Evolutionary conservation across 1,140 invertebrate species (phyloP).

Genomic region (Chionoecetes opilio): DNA sequence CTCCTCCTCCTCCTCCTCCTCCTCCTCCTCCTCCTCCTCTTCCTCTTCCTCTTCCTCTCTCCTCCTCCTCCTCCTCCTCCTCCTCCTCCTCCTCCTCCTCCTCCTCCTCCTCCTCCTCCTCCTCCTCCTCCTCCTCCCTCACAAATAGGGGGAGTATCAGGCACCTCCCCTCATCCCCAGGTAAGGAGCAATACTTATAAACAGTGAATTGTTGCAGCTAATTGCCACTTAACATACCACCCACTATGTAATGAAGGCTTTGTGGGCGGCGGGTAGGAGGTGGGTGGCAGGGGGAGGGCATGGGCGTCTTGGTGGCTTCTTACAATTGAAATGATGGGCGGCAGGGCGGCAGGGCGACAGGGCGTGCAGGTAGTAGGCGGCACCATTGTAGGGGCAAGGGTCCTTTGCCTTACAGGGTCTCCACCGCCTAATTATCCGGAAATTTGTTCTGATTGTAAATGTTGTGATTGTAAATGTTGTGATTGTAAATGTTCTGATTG

Average conservation of each 20-base stretch:
- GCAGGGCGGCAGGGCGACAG: neutral
- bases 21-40: too few relatives aligned
- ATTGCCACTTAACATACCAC: constrained; percentile 46
- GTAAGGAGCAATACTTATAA: neutral
- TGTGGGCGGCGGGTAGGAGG: neutral
- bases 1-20: too few relatives aligned
- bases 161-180: neutral
- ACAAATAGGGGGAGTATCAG: neutral
- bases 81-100: too few relatives aligned
- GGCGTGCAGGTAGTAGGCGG: neutral
- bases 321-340: constrained; percentile 50
- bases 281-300: neutral
- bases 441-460: constrained; percentile 31
- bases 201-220: constrained; percentile 38
- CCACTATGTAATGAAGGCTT: constrained; percentile 43
- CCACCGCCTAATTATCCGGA: neutral
- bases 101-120: too few relatives aligned
- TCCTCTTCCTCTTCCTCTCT: neutral
- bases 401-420: neutral
- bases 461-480: too few relatives aligned
- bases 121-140: neutral
- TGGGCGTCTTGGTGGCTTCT: constrained; percentile 34
- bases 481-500: too few relatives aligned
- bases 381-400: constrained; percentile 4
- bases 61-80: neutral